Conservation (phyloP, 2,113 vertebrate species). For the Galbula dea region DNA sequence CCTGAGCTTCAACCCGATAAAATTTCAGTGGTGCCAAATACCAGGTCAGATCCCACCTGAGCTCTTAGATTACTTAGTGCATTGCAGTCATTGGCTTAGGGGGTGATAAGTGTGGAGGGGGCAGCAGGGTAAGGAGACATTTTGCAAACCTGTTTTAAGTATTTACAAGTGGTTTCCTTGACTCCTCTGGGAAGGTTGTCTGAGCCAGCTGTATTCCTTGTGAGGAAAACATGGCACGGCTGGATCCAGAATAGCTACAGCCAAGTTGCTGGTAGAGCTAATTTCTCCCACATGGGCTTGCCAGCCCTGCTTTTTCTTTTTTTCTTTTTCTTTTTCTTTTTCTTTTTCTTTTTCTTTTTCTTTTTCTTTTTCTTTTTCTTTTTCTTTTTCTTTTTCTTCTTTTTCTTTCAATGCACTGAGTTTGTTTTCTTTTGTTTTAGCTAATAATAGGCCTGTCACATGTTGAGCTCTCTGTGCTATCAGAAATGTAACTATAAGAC, state of each 20-base stretch:
- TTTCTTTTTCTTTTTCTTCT: background rate
- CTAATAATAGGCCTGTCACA: background rate
- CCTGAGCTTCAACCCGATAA: background rate
- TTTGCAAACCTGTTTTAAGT: background rate
- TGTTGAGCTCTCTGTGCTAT: background rate
- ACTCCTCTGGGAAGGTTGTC: background rate
- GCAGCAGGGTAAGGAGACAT: background rate
- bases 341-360: background rate
- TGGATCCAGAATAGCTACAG: background rate
- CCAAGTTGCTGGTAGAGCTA: background rate
- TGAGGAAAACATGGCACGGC: constrained; percentile 18
- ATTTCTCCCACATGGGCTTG: background rate
- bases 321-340: background rate
- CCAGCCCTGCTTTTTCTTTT: background rate
- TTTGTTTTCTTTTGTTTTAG: constrained; percentile 21
- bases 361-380: constrained; percentile 11
- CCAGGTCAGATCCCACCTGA: background rate
- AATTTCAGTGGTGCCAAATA: background rate
- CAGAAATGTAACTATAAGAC: background rate
- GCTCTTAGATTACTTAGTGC: background rate
- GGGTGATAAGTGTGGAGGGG: no score
- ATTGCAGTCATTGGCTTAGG: rapidly evolving
- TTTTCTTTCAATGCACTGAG: background rate
- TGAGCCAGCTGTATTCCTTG: background rate
- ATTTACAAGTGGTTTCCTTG: constrained; percentile 15